Evolutionary conservation across 1,140 invertebrate genomes (phyloP).

Genomic region (Pachyrhynchus sulphureomaculatus): DNA sequence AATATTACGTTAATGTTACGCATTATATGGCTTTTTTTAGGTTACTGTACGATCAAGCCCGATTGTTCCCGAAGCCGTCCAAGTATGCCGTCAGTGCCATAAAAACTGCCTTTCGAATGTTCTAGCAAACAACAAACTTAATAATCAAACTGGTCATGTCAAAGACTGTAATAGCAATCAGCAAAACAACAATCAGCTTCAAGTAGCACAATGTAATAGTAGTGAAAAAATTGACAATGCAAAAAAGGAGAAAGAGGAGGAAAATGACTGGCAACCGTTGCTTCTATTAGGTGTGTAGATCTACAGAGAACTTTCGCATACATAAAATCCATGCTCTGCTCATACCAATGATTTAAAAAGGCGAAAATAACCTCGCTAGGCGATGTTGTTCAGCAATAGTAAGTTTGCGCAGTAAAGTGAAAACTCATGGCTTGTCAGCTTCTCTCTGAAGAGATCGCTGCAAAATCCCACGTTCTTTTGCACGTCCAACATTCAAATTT

Average conservation of each 20-base stretch:
- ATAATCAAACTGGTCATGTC: constrained; percentile 2
- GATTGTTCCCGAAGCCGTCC: constrained; percentile 60
- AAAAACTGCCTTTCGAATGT: constrained; percentile 65
- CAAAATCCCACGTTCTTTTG: too few species aligned
- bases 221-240: background rate
- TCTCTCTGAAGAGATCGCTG: too few species aligned
- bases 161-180: constrained; percentile 25
- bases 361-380: too few species aligned
- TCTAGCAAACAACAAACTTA: constrained; percentile 13
- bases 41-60: constrained; percentile 70
- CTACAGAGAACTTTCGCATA: too few species aligned
- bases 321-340: too few species aligned
- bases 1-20: too few species aligned
- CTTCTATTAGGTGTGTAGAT: constrained; percentile 63
- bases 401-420: too few species aligned
- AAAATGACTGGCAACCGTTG: constrained; percentile 60
- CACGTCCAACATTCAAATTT: too few species aligned
- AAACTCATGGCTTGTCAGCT: too few species aligned
- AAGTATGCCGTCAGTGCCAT: constrained; percentile 71
- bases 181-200: background rate
- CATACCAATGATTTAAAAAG: too few species aligned
- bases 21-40: too few species aligned
- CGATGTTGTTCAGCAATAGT: too few species aligned
- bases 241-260: constrained; percentile 10
- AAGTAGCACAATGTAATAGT: background rate